Evolutionary conservation across 1,140 invertebrate genomes (phyloP).

Genomic region (Diorhabda sublineata): DNA sequence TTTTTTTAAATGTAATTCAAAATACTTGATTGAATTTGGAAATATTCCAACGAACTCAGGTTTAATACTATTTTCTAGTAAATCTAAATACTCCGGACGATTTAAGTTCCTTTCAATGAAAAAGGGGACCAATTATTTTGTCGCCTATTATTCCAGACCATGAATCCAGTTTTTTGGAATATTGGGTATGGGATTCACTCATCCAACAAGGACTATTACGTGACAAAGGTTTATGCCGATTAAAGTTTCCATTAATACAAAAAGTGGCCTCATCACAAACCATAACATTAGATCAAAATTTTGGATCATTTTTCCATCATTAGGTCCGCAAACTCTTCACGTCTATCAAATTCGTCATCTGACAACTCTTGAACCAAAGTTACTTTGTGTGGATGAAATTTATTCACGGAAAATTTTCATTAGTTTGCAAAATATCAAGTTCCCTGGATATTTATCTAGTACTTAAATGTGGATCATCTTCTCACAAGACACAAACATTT

Average conservation of each 20-base stretch:
- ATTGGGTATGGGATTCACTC: not conserved
- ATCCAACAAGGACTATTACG: not conserved
- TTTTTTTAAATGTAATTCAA: not conserved
- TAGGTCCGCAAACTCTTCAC: not conserved
- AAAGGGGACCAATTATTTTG: not conserved
- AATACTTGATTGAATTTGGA: not conserved
- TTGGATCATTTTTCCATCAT: not conserved
- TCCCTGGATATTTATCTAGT: too few relatives aligned
- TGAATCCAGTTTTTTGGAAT: not conserved
- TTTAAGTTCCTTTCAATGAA: not conserved
- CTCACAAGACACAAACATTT: too few relatives aligned
- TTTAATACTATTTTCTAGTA: not conserved
- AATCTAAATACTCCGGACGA: not conserved
- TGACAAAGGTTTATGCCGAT: not conserved
- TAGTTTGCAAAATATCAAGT: too few relatives aligned
- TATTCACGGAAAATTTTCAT: not conserved
- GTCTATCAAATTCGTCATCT: not conserved
- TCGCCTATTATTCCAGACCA: not conserved
- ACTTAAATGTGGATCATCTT: too few relatives aligned
- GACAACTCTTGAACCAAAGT: not conserved
- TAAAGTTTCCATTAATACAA: not conserved
- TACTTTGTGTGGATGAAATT: not conserved
- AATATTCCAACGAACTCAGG: not conserved
- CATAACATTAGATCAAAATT: not conserved
- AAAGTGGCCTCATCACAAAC: not conserved